Evolutionary conservation across 1,140 invertebrate genomes (phyloP).

Genomic region (Cyrtorhinus lividipennis): DNA sequence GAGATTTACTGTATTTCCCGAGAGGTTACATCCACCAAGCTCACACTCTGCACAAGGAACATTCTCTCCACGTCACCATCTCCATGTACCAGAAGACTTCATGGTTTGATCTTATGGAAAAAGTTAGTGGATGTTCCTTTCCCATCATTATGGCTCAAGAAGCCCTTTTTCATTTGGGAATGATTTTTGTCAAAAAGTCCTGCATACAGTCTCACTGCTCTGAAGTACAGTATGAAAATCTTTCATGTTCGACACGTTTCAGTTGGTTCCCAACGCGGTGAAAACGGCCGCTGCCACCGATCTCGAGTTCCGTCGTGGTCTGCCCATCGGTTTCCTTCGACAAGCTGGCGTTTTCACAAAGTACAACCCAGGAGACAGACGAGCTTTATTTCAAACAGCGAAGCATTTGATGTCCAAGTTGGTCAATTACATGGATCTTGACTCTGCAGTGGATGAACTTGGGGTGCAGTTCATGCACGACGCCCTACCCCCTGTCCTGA

Average conservation of each 20-base stretch:
- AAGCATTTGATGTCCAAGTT: constrained; percentile 46
- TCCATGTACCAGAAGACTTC: constrained; percentile 83
- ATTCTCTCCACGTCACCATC: constrained; percentile 86
- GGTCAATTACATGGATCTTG: constrained; percentile 51
- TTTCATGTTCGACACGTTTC: too few relatives aligned
- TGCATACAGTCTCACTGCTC: too few relatives aligned
- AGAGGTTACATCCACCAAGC: constrained; percentile 89
- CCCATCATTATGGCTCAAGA: too few relatives aligned
- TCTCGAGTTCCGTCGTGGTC: constrained; percentile 55
- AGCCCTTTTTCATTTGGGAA: not conserved
- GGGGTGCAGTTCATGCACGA: constrained; percentile 69
- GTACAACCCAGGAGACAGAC: constrained; percentile 18
- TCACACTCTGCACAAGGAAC: constrained; percentile 48
- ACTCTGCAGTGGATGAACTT: constrained; percentile 71
- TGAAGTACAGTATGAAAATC: too few relatives aligned
- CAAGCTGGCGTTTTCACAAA: constrained; percentile 51
- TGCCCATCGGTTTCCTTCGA: constrained; percentile 63
- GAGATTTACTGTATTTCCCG: constrained; percentile 86
- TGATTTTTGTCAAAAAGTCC: too few relatives aligned
- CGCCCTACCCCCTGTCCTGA: constrained; percentile 68
- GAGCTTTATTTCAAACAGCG: constrained; percentile 43
- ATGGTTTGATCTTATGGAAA: constrained; percentile 76
- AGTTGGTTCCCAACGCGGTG: constrained; percentile 60
- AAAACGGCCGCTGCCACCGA: constrained; percentile 53
- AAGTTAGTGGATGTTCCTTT: constrained; percentile 35